Evolutionary conservation across 2,888 invertebrate genomes (phyloP).

Genomic region (Caenorhabditis angaria): DNA sequence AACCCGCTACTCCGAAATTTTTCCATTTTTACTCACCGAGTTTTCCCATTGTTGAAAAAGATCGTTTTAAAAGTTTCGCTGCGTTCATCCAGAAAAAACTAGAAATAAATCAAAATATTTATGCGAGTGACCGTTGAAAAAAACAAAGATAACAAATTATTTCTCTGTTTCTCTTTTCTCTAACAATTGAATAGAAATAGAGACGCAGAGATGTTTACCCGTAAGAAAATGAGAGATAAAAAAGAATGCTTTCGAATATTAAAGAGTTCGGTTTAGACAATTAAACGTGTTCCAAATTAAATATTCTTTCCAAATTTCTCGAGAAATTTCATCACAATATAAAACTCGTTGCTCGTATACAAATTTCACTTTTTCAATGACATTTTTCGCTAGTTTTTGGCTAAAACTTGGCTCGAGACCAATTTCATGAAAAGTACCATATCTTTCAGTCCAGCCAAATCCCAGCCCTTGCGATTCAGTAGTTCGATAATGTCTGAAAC

Average conservation of each 20-base stretch:
- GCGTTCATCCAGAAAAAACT: no score
- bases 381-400: constrained; percentile 21
- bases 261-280: background rate
- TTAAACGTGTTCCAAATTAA: background rate
- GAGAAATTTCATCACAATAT: constrained; percentile 5
- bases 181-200: no score
- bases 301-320: background rate
- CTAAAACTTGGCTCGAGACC: constrained; percentile 4
- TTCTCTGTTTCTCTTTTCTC: no score
- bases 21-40: no score
- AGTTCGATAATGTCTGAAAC: constrained; percentile 15
- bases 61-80: no score
- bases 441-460: constrained; percentile 8
- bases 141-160: background rate
- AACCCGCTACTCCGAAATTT: no score
- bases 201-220: background rate
- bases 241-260: background rate
- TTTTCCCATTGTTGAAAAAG: no score
- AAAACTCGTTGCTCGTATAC: background rate
- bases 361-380: background rate
- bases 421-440: constrained; percentile 9
- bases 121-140: constrained; percentile 16
- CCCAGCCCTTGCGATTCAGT: constrained; percentile 6
- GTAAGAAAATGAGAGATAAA: background rate
- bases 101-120: no score